phyloP scores from a whole-genome alignment of 2,888 invertebrate species.

The Chydorus sphaericus region DNA sequence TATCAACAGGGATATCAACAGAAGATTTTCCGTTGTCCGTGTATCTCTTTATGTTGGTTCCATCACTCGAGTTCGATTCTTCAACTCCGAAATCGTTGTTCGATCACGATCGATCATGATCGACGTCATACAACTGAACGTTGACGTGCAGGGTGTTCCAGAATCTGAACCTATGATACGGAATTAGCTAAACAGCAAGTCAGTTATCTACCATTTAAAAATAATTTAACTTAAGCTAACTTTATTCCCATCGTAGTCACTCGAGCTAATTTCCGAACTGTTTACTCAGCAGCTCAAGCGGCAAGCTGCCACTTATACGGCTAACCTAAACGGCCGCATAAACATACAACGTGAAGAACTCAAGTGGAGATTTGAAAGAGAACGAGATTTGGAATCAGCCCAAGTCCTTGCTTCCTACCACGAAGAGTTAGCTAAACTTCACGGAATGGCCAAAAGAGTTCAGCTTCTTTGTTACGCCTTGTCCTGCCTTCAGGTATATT shows the following conservation, averaged over 20 bases:
- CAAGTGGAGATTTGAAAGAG: constrained; percentile 36
- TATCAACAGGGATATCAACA: no score
- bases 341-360: constrained; percentile 41
- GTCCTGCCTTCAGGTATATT: constrained; percentile 56
- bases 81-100: no score
- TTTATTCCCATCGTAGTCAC: constrained; percentile 30
- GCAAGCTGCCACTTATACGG: constrained; percentile 72
- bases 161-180: constrained; percentile 60
- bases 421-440: constrained; percentile 51
- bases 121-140: no score
- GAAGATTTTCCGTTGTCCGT: no score
- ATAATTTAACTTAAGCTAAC: background rate
- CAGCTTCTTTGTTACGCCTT: constrained; percentile 68
- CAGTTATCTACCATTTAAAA: background rate
- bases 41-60: no score
- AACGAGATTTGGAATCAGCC: constrained; percentile 46
- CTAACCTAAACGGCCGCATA: constrained; percentile 59
- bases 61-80: no score
- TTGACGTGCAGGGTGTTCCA: no score
- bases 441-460: constrained; percentile 59
- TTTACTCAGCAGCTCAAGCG: constrained; percentile 51
- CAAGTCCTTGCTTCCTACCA: constrained; percentile 52
- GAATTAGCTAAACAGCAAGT: constrained; percentile 44
- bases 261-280: constrained; percentile 43
- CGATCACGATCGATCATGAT: no score